Conservation (phyloP, 2,113 vertebrate species). For the Plestiodon gilberti region DNA sequence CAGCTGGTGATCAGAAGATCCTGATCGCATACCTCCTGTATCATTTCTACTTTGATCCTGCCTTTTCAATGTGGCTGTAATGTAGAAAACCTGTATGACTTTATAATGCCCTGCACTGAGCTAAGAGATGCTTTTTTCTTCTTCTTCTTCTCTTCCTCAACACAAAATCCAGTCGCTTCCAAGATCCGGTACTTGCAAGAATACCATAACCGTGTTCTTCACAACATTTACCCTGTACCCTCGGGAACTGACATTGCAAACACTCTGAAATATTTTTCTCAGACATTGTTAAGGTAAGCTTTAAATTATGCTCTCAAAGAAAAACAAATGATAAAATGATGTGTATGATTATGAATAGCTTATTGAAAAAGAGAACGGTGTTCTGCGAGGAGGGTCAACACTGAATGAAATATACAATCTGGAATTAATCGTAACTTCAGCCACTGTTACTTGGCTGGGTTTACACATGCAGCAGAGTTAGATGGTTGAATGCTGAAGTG, state of each 20-base stretch:
- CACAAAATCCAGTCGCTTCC: constrained; percentile 91
- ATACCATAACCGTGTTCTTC: constrained; percentile 98
- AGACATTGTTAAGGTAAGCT: constrained; percentile 99
- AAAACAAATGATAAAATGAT: constrained; percentile 46
- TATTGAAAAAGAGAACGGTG: constrained; percentile 58
- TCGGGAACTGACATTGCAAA: constrained; percentile 99
- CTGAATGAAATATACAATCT: constrained; percentile 44
- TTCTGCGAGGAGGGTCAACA: constrained; percentile 73
- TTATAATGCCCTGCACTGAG: background rate
- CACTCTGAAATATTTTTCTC: constrained; percentile 99
- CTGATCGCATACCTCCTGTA: background rate
- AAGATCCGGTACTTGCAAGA: constrained; percentile 99
- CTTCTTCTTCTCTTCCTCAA: constrained; percentile 76
- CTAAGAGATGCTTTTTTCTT: constrained; percentile 67
- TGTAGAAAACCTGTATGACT: background rate
- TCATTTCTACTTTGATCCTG: background rate
- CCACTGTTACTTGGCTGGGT: constrained; percentile 50
- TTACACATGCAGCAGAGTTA: background rate
- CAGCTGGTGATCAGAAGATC: background rate
- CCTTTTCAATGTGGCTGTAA: background rate
- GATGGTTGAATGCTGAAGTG: background rate
- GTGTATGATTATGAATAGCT: constrained; percentile 59
- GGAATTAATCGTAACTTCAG: constrained; percentile 15
- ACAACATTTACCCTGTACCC: constrained; percentile 99
- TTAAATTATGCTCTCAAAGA: constrained; percentile 71